These are phyloP conservation scores for Myrmophylax atrothorax DNA, from an alignment of 2,113 vertebrate genomes.

Conservation along the genomic window DNA sequence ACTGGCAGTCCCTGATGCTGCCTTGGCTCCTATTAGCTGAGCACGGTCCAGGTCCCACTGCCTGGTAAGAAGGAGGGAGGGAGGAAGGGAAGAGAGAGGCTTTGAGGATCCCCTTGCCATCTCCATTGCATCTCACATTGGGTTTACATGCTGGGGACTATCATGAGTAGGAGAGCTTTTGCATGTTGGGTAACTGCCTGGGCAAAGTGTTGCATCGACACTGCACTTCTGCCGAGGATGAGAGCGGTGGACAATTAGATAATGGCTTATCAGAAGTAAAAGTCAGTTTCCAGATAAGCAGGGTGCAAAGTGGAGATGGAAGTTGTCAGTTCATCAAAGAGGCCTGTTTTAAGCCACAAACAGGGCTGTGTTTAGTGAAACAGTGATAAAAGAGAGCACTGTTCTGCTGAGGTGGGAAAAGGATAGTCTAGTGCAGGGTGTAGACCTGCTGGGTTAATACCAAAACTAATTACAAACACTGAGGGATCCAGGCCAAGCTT, in stretches of 20 bases:
- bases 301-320: background rate
- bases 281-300: conserved; percentile 13
- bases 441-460: background rate
- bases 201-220: background rate
- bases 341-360: background rate
- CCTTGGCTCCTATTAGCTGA: background rate
- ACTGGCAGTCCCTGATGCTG: fast-evolving
- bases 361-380: background rate
- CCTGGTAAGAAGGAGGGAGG: background rate
- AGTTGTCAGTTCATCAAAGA: conserved; percentile 15
- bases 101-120: background rate
- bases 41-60: fast-evolving
- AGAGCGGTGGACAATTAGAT: background rate
- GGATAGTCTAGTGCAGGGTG: background rate
- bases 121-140: background rate
- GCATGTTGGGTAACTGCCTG: background rate
- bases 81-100: background rate
- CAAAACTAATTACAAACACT: background rate
- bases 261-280: background rate
- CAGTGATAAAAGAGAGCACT: background rate
- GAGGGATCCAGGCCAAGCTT: background rate
- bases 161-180: background rate
- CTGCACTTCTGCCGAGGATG: background rate
- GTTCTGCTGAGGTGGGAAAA: background rate
- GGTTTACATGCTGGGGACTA: background rate